Evolutionary conservation across 1,140 invertebrate species (phyloP).

Genomic region (Neoseiulus cucumeris): DNA sequence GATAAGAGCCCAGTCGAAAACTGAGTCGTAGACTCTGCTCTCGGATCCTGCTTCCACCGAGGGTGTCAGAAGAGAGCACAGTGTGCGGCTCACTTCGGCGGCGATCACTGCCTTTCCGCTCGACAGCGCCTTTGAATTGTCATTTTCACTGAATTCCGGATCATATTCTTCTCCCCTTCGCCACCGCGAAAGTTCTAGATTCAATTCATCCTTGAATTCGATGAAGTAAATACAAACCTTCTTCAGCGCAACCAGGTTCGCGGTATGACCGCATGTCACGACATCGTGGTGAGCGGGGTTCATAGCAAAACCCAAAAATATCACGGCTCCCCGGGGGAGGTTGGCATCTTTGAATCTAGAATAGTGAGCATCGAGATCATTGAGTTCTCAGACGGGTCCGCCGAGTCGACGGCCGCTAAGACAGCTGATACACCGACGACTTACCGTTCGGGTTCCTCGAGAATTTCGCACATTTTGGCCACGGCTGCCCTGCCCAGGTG

Average conservation of each 20-base stretch:
- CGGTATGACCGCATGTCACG: background rate
- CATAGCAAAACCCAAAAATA: background rate
- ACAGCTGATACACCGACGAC: too few species aligned
- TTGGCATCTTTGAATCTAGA: background rate
- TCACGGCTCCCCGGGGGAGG: background rate
- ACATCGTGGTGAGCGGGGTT: background rate
- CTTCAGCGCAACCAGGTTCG: background rate
- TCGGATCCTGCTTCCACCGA: background rate
- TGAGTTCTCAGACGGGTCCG: too few species aligned
- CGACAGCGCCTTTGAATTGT: background rate
- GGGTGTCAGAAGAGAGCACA: background rate
- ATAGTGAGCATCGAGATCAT: background rate
- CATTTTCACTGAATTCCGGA: too few species aligned
- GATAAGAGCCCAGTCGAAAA: background rate
- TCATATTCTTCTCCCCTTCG: too few species aligned
- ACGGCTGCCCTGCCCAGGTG: background rate
- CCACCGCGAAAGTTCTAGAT: too few species aligned
- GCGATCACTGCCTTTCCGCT: background rate
- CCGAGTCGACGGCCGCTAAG: too few species aligned
- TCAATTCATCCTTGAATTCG: too few species aligned
- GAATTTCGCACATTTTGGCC: constrained; percentile 8
- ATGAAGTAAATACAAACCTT: background rate
- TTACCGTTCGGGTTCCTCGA: background rate
- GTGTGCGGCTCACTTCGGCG: background rate
- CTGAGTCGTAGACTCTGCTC: background rate